These are phyloP conservation scores for Luscinia luscinia DNA, from an alignment of 2,797 vertebrate species.

Conservation along the genomic window DNA sequence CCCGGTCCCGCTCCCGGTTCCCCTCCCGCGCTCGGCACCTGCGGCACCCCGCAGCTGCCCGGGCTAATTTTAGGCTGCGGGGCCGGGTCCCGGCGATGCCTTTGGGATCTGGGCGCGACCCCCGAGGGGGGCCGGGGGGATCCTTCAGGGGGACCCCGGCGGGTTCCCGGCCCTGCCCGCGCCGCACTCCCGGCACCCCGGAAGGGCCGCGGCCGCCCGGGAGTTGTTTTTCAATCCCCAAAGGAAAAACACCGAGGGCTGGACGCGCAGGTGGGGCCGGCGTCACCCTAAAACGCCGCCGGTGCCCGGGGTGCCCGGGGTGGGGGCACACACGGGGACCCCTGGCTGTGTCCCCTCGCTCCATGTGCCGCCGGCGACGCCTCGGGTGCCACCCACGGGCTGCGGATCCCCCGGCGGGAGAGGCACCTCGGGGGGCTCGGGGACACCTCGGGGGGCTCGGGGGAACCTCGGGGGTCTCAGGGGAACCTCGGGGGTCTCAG, in stretches of 20 bases:
- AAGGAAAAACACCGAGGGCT: constrained; percentile 4
- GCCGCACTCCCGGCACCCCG: background rate
- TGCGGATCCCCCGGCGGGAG: no score
- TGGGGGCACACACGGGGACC: background rate
- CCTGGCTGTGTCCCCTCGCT: background rate
- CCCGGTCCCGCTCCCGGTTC: no score
- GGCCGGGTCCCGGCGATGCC: background rate
- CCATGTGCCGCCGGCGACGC: background rate
- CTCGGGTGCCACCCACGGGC: background rate
- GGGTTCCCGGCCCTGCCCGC: background rate
- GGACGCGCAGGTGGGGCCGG: constrained; percentile 12
- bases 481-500: background rate
- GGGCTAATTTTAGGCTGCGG: background rate
- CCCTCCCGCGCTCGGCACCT: background rate
- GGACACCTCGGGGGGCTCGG: background rate
- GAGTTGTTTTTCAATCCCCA: constrained; percentile 5
- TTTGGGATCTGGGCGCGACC: background rate
- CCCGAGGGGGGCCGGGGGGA: background rate
- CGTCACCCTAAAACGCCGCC: background rate
- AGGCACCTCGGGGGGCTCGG: background rate
- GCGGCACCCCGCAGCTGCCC: background rate
- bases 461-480: background rate
- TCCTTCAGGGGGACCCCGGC: background rate
- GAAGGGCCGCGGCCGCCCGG: background rate
- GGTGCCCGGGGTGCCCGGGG: background rate